Percentiles rank a stretch among this genome's conserved stretches.
Evolutionary conservation across 2,113 vertebrate genomes (phyloP).

Genomic region (Sinocyclocheilus grahami): DNA sequence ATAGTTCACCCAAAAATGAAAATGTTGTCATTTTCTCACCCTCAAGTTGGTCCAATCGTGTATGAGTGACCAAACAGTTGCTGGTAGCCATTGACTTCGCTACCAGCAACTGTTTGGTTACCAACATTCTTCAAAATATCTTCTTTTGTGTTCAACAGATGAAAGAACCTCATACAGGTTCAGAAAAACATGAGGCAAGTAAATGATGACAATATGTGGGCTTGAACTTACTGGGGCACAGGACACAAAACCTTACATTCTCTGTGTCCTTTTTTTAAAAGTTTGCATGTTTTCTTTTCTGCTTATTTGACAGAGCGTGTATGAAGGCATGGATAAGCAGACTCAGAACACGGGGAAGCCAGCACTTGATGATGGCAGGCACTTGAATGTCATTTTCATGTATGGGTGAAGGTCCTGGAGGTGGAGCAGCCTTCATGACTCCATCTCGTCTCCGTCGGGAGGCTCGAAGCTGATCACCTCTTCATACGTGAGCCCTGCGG

Average conservation of each 20-base stretch:
- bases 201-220: too few species aligned
- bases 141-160: too few species aligned
- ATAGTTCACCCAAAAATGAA: not conserved
- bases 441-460: constrained; percentile 93
- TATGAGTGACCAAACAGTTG: not conserved
- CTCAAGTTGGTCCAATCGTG: not conserved
- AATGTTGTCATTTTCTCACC: not conserved
- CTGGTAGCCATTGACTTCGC: too few species aligned
- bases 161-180: too few species aligned
- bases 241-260: constrained; percentile 44
- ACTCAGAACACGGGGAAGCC: constrained; percentile 57
- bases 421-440: constrained; percentile 81
- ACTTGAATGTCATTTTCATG: constrained; percentile 67
- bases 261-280: constrained; percentile 20
- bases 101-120: too few species aligned
- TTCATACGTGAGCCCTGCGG: constrained; percentile 90
- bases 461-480: constrained; percentile 93
- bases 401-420: constrained; percentile 77
- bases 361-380: constrained; percentile 73
- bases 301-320: constrained; percentile 47
- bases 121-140: too few species aligned
- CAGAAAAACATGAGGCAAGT: too few species aligned
- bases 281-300: not conserved
- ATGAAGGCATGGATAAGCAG: constrained; percentile 19
- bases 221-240: not conserved